Conservation (phyloP, 2,797 vertebrate species). For the Oreochromis grahami region DNA sequence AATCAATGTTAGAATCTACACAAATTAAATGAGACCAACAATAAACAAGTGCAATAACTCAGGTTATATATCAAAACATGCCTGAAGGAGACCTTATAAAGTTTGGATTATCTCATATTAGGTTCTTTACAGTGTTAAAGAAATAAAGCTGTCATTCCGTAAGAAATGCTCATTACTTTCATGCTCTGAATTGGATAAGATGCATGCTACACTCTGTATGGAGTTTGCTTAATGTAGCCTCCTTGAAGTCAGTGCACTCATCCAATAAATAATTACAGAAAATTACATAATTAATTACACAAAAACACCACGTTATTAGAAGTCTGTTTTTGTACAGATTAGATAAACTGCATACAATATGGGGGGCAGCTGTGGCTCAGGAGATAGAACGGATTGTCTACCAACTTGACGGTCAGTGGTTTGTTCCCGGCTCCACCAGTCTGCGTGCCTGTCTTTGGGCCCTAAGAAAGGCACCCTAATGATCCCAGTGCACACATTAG, state of each 20-base stretch:
- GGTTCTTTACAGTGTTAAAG: not conserved
- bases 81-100: not conserved
- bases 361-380: not conserved
- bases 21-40: not conserved
- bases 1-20: not conserved
- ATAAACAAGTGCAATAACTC: not conserved
- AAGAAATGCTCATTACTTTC: not conserved
- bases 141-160: not conserved
- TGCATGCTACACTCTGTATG: not conserved
- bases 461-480: not conserved
- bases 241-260: not conserved
- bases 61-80: not conserved
- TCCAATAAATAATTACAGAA: not conserved
- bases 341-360: not conserved
- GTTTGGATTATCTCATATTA: not conserved
- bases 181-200: not conserved
- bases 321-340: not conserved
- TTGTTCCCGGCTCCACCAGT: not conserved
- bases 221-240: not conserved
- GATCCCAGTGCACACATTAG: not conserved
- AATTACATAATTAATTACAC: not conserved
- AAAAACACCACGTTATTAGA: not conserved
- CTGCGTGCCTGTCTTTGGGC: not conserved
- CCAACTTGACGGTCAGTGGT: not conserved
- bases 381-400: not conserved